Base-by-base conservation (phyloP, 1,140 invertebrate genomes). In the Papilio dardanus region DNA sequence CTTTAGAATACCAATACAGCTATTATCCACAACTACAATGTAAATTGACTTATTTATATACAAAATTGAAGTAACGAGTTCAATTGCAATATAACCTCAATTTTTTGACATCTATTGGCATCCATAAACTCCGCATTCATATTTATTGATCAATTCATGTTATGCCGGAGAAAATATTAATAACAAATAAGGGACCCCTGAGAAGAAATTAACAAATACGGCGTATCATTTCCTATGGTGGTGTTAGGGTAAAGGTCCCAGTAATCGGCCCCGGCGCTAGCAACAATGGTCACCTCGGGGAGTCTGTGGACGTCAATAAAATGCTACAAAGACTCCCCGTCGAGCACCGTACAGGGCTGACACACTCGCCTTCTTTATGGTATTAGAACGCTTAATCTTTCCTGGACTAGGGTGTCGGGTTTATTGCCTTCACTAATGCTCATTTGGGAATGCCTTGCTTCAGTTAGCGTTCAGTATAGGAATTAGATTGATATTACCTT, bases 281-380 rank as follows among this genome's bases (percentile, higher is more conserved):
- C 78, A 67, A 82, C 79, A 84, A 80, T 77, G 75, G 66, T 68
- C 85, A 80, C 86, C 81, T 83, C 87, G 77, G 87, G 88, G 87
- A 80, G 84, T 75, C 87, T 74, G 81, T 76, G 82, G 85, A 86
- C 77, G 77, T 83, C 88, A 90, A 91, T 91, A 89, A 92, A 87
- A 86, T 78, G 81, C 81, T 87, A 89, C 88, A 90, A 88, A 82
- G 86, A 76, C 86, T 42, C 86, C 88, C 90, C 81, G 88, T 77
- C 65, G 90, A 68, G 78, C 71, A 71, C 74, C 67, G 67, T 58
- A 40, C 74, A 65, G 76, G 37, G 37, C 69, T 40, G 67, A 40
- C 35, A 40, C 33, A 69, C 76, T 76, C 69, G 71, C 85, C 82
- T 84, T 87, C 85, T 86, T 86, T 86, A 88, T 84, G 81, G 86